These are phyloP conservation scores for Palloptera scutellata DNA, from an alignment of 2,888 invertebrate genomes.

Conservation along the genomic window DNA sequence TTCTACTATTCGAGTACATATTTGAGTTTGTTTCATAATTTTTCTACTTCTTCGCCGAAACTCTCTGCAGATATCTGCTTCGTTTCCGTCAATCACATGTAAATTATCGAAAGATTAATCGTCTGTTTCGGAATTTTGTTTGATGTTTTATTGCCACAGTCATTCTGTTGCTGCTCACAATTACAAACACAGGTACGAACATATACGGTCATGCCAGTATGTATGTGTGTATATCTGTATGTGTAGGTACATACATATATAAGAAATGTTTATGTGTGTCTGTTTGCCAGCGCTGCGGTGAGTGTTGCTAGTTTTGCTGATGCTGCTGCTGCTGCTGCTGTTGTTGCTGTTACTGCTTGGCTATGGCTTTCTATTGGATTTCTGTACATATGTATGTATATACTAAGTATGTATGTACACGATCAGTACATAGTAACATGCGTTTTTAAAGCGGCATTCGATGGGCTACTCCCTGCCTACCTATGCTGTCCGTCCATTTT, in stretches of 20 bases:
- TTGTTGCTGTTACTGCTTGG: constrained; percentile 24
- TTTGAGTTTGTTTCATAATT: background rate
- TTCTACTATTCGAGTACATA: background rate
- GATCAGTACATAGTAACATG: too few relatives aligned
- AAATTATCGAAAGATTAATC: constrained; percentile 63
- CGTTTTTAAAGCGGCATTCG: constrained; percentile 10
- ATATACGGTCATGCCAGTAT: background rate
- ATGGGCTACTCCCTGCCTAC: constrained; percentile 31
- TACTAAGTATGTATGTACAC: too few relatives aligned
- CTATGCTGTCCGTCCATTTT: constrained; percentile 31
- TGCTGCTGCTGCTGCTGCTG: constrained; percentile 19
- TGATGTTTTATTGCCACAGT: constrained; percentile 57
- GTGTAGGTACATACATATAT: background rate
- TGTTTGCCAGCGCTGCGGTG: constrained; percentile 29
- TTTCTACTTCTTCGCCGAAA: background rate
- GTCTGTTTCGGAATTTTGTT: constrained; percentile 60
- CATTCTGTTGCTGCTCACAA: constrained; percentile 26
- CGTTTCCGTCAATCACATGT: constrained; percentile 61
- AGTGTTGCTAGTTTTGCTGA: constrained; percentile 19
- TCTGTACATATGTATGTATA: background rate
- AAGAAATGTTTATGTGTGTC: constrained; percentile 21
- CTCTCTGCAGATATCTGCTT: constrained; percentile 47
- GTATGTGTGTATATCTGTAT: constrained; percentile 2
- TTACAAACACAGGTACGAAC: constrained; percentile 7
- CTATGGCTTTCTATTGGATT: constrained; percentile 35